Conservation (phyloP, 2,797 vertebrate species). For the Brotula barbata region DNA sequence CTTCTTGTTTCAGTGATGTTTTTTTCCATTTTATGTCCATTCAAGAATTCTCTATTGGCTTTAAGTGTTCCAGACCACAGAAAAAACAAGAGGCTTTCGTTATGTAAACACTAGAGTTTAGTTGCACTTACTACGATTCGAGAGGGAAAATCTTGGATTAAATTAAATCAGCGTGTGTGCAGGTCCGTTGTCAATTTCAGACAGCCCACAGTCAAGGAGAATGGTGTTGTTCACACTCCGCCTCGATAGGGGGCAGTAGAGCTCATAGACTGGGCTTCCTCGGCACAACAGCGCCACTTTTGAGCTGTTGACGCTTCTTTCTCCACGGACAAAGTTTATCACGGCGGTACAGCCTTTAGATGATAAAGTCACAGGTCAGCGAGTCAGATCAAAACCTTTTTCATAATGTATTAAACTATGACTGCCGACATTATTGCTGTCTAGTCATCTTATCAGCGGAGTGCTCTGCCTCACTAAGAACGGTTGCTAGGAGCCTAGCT, state of each 20-base stretch:
- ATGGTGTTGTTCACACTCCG: not conserved
- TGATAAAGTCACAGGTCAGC: constrained; percentile 12
- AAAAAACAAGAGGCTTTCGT: too few relatives aligned
- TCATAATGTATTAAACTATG: not conserved
- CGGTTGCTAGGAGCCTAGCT: constrained; percentile 56
- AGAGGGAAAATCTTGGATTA: too few relatives aligned
- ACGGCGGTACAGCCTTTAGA: not conserved
- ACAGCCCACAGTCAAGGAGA: not conserved
- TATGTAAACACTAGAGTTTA: too few relatives aligned
- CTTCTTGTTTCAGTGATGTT: too few relatives aligned
- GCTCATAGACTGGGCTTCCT: not conserved
- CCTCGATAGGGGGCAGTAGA: constrained; percentile 42
- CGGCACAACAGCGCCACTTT: constrained; percentile 65
- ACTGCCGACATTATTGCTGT: not conserved
- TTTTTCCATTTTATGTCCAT: too few relatives aligned
- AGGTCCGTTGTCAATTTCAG: not conserved
- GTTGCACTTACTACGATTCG: too few relatives aligned
- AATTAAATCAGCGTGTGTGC: too few relatives aligned
- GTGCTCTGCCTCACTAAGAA: not conserved
- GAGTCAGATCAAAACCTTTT: not conserved
- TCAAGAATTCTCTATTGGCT: too few relatives aligned
- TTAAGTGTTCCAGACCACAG: too few relatives aligned
- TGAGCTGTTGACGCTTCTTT: too few relatives aligned
- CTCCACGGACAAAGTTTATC: too few relatives aligned
- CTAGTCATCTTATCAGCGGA: not conserved